phyloP scores from a whole-genome alignment of 2,888 invertebrate species.

The Mesoligia furuncula region DNA sequence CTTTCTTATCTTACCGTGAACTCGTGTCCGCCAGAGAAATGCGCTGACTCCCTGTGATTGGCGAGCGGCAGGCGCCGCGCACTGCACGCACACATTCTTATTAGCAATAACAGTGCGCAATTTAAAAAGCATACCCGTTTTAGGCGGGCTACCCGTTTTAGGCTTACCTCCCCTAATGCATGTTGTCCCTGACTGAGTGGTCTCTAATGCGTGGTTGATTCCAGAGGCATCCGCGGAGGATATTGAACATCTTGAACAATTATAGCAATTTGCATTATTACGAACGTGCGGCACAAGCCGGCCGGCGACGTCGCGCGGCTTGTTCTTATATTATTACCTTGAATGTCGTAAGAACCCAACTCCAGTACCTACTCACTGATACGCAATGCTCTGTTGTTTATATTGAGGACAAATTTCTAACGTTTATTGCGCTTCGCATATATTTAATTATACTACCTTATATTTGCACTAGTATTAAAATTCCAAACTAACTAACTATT shows the following conservation, averaged over 20 bases:
- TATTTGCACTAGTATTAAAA: conserved; percentile 53
- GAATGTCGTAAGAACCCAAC: conserved; percentile 63
- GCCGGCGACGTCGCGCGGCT: conserved; percentile 58
- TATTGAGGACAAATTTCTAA: conserved; percentile 69
- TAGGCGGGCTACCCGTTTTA: no score
- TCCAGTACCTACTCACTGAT: conserved; percentile 54
- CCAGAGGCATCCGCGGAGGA: conserved; percentile 20
- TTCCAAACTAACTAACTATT: conserved; percentile 42
- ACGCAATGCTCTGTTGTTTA: conserved; percentile 68
- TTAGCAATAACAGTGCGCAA: no score
- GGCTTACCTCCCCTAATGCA: no score
- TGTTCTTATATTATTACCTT: conserved; percentile 65
- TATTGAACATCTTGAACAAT: conserved; percentile 38
- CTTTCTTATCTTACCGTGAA: no score
- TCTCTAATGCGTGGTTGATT: background rate
- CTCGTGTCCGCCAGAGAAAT: no score
- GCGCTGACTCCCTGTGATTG: no score
- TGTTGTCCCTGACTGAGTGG: conserved; percentile 25
- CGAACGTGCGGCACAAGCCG: conserved; percentile 44
- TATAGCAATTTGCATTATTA: conserved; percentile 49
- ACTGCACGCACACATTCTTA: no score
- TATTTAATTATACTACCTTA: conserved; percentile 57
- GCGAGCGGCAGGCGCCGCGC: no score
- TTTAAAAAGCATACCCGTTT: no score
- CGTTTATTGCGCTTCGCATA: conserved; percentile 61